A percentile compares a stretch with the other conserved stretches of the same genome.
Conservation (phyloP, 2,797 vertebrate genomes). For the Rhabdophis nuchalis region DNA sequence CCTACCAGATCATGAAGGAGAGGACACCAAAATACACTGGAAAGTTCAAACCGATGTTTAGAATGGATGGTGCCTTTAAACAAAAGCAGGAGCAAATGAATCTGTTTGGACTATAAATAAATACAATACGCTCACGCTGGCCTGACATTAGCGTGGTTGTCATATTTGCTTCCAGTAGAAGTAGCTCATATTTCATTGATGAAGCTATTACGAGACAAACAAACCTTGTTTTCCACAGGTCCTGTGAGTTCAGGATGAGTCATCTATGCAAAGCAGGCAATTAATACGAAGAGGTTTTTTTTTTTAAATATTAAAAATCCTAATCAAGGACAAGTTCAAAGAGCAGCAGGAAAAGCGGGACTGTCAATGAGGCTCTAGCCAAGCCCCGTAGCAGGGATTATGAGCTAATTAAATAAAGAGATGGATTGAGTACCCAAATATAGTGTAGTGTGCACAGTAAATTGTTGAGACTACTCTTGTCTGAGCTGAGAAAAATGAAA, state of each 20-base stretch:
- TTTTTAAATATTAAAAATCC: neutral
- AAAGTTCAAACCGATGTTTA: neutral
- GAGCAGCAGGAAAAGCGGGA: neutral
- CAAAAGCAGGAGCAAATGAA: neutral
- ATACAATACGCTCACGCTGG: neutral
- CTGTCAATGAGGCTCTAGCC: neutral
- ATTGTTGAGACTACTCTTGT: conserved; percentile 26
- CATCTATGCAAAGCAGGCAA: neutral
- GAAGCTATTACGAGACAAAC: neutral
- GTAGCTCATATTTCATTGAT: neutral
- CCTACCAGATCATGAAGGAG: neutral
- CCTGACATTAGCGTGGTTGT: too few species aligned
- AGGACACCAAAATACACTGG: neutral
- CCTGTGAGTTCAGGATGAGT: neutral
- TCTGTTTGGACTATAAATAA: neutral
- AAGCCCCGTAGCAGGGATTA: neutral
- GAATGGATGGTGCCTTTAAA: neutral
- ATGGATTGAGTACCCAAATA: conserved; percentile 14
- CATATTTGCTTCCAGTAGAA: neutral
- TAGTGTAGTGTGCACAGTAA: conserved; percentile 28
- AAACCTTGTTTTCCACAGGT: neutral
- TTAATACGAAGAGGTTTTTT: neutral
- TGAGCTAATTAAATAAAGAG: conserved; percentile 4
- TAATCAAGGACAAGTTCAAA: neutral
- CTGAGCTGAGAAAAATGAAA: conserved; percentile 31